Evolutionary conservation across 2,113 vertebrate genomes (phyloP), one percentile per base, ranked within the genome.

Genomic region (Recurvirostra avosetta): DNA sequence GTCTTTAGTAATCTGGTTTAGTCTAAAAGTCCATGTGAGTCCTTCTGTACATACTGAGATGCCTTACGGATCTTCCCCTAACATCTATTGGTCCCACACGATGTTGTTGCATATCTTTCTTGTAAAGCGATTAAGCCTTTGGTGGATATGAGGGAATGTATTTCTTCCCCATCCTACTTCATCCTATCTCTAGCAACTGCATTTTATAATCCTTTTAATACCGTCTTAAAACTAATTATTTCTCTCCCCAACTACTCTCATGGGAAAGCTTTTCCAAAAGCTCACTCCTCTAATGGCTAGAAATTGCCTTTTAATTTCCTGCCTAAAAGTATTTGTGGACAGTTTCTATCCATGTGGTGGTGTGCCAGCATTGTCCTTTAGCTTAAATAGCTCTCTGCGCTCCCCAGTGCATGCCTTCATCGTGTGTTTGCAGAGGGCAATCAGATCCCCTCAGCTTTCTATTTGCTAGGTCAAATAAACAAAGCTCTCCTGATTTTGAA

Each of bases 301-400:
- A 93, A 94, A 90, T 77, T 92, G 75, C 63, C 78, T 94, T 93
- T 93, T 92, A 93, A 95, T 95, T 96, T 95, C 79, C 85, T 93
- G 45, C 50, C 53, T 88, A 79, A 88, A 90, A 93, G 59, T 92
- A 93, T 88, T 68, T 17, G 8, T 88, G 63, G 88, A 14, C 75
- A 88, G 41, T 62, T 93, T 66, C 30, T 81, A 67, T 27, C 41
- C 72, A 55, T 27, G 76, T 86, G 63, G 11, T 88, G 36, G 66
- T 88, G 81, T 95, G 75, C 86, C 86, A 96, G 41, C 88, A 94
- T 34, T 92, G 85, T 90, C 67, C 71, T 93, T 88, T 25, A 86
- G 55, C 40, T 94, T 74, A 95, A 88, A 77, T 25, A 90, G 38
- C 67, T 80, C 32, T 70, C 71, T 62, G 52, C 6, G 2, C n/a